Percentiles rank a stretch among this genome's conserved stretches.
These are phyloP conservation scores for Papilio dardanus DNA, from an alignment of 1,140 invertebrate genomes.

Conservation along the genomic window DNA sequence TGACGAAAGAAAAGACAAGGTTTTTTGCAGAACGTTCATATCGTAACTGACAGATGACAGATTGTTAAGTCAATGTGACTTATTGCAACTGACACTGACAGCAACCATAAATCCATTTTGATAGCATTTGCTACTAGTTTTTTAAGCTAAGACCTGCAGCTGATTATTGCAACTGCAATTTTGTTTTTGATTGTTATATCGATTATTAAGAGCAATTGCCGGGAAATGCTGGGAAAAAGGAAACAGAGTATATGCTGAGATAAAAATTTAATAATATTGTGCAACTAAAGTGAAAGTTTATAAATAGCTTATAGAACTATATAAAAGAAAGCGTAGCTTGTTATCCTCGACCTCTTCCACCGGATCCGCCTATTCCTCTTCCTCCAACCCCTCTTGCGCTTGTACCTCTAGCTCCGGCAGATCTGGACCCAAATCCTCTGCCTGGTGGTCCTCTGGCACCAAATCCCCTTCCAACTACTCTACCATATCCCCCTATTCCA, in stretches of 20 bases:
- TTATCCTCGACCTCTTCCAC: not conserved
- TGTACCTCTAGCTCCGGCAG: slow-evolving; percentile 39
- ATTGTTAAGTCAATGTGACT: too few species aligned
- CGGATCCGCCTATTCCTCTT: slow-evolving; percentile 35
- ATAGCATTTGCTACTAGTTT: not conserved
- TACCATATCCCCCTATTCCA: slow-evolving; percentile 44
- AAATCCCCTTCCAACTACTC: slow-evolving; percentile 44
- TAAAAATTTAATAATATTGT: not conserved
- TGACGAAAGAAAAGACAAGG: not conserved
- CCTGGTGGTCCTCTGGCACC: slow-evolving; percentile 51
- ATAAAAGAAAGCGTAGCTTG: not conserved
- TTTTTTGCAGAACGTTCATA: not conserved
- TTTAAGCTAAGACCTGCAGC: not conserved
- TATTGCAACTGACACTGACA: not conserved
- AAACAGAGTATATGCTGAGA: not conserved
- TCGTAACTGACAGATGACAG: not conserved
- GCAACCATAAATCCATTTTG: not conserved
- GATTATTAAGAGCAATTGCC: not conserved
- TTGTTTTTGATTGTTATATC: not conserved
- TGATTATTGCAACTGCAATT: not conserved
- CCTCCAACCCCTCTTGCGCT: slow-evolving; percentile 45
- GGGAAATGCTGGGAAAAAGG: not conserved
- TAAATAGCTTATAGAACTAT: not conserved
- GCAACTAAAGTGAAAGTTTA: not conserved
- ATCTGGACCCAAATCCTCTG: slow-evolving; percentile 44